Evolutionary conservation across 2,888 invertebrate species (phyloP), one percentile per base, ranked within the genome.

Genomic region (Palloptera scutellata): DNA sequence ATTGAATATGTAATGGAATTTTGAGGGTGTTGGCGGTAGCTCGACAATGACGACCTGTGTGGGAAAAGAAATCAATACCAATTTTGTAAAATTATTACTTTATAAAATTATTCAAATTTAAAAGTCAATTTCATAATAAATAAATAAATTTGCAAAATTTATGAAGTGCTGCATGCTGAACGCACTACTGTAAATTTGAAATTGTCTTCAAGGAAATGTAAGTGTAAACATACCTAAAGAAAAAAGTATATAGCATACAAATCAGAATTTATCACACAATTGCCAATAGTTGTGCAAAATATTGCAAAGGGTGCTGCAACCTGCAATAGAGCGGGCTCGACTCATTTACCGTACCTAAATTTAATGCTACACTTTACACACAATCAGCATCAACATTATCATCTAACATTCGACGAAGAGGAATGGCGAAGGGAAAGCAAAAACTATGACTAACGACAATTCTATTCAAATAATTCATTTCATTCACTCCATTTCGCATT

Each of bases 1-100:
- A 85, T 96, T 96, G 86, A 96, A 97, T 74, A 96, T 93, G 86
- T 97, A 97, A 86, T 97, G 96, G 86, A 97, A 97, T 84, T 95
- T 96, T 6, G 92, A 91, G 0, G 97, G 97, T 0, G 96, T 97
- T 1, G 96, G 95, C 0, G 96, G 94, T 64, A 97, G 86, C 70
- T 94, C 92, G 19, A 88, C 86, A 69, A 92, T 89, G 52, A 94
- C 87, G 75, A 88, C 87, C 92, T 92, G 79, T 30, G 78, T n/a
- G n/a, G n/a, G 65, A 52, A 62, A 54, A 72, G 15, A 42, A 9
- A 59, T 17, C 52, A 43, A 52, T 17, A 54, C 19, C 30, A 30
- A 6, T 6, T 30, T 4, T 4, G 30, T 30, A 30, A 30, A 30
- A n/a, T n/a, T n/a, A n/a, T 30, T 30, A 30, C 30, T 4, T 30